Conservation (phyloP, 2,797 vertebrate species). For the Serranus cabrilla region DNA sequence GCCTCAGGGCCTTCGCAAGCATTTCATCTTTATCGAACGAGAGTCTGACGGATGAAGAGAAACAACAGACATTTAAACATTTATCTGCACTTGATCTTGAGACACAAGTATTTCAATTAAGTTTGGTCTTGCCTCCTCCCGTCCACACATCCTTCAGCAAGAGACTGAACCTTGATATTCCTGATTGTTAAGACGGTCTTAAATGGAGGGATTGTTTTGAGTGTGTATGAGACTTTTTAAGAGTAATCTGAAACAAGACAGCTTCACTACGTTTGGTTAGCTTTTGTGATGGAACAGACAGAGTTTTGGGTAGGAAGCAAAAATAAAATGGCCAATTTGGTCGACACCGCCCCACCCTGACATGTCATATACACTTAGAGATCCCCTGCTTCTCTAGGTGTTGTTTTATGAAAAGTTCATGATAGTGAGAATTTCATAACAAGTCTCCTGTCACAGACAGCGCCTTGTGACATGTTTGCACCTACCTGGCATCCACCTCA, state of each 20-base stretch:
- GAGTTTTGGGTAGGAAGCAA: no score
- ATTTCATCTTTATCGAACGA: conserved; percentile 96
- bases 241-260: no score
- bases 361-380: no score
- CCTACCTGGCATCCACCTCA: conserved; percentile 96
- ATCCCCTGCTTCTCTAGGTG: no score
- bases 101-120: neutral
- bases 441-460: neutral
- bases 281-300: no score
- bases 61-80: conserved; percentile 4
- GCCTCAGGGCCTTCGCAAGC: conserved; percentile 89
- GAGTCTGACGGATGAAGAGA: conserved; percentile 79
- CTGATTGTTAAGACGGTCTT: no score
- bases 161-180: neutral
- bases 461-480: neutral
- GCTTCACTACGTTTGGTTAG: no score
- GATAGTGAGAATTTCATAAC: neutral
- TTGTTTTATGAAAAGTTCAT: neutral
- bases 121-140: neutral
- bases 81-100: neutral
- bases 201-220: no score
- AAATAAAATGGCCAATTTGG: no score
- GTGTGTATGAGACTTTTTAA: no score
- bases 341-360: no score
- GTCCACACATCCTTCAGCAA: neutral